Conservation (phyloP, 1,140 invertebrate genomes). For the Drosophila sp. region DNA sequence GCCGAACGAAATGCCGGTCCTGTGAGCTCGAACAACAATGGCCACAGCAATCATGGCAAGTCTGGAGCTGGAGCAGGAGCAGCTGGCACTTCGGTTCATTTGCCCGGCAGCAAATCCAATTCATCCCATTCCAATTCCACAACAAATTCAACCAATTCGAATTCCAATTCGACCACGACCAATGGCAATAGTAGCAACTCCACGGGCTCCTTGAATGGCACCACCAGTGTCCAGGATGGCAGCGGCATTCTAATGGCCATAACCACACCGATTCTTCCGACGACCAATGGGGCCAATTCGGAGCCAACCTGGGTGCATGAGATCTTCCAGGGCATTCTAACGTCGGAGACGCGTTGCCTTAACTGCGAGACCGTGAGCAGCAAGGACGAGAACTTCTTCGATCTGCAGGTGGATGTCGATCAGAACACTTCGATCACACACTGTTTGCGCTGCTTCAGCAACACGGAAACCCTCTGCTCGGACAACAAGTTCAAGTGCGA, state of each 20-base stretch:
- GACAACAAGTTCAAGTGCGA: conserved; percentile 99
- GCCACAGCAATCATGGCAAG: conserved; percentile 23
- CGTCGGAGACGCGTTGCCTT: conserved; percentile 99
- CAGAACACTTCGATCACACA: conserved; percentile 99
- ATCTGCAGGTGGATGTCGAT: conserved; percentile 99
- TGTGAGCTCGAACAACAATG: conserved; percentile 82
- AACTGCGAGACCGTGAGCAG: conserved; percentile 99
- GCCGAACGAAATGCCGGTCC: conserved; percentile 91
- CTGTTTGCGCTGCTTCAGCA: conserved; percentile 98
- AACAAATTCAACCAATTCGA: conserved; percentile 54
- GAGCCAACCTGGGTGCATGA: conserved; percentile 99
- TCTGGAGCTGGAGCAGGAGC: conserved; percentile 36
- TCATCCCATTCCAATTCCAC: conserved; percentile 78
- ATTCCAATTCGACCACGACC: conserved; percentile 63
- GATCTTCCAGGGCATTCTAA: conserved; percentile 99
- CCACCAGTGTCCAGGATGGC: conserved; percentile 60
- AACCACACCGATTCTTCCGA: conserved; percentile 52
- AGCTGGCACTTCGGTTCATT: conserved; percentile 43
- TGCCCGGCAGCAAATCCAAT: conserved; percentile 65
- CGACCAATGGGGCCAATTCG: conserved; percentile 84
- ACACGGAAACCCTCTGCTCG: conserved; percentile 99
- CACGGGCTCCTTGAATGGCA: conserved; percentile 70
- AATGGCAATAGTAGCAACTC: conserved; percentile 84
- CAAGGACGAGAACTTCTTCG: conserved; percentile 99
- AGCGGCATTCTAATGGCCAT: conserved; percentile 59